phyloP scores from a whole-genome alignment of 1,140 invertebrate genomes.

The Nylanderia fulva region DNA sequence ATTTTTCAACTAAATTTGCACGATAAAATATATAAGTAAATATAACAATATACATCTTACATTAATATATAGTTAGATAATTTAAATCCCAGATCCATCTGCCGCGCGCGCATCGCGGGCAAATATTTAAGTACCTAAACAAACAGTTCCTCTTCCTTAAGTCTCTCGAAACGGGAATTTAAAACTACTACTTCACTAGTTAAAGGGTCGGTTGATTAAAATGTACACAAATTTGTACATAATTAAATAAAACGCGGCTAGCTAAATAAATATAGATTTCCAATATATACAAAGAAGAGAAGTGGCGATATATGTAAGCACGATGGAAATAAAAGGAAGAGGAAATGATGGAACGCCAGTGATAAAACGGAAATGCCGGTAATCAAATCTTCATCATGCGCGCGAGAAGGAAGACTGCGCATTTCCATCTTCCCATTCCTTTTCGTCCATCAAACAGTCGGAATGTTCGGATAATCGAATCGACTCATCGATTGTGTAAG shows the following conservation, averaged over 20 bases:
- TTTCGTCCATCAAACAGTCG: neutral
- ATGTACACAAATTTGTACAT: conserved; percentile 36
- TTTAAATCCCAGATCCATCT: neutral
- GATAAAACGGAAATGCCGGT: conserved; percentile 43
- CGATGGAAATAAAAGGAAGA: conserved; percentile 1
- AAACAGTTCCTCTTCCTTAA: neutral
- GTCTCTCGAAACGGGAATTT: neutral
- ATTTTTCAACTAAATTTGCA: conserved; percentile 6
- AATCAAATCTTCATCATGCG: conserved; percentile 29
- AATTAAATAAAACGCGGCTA: conserved; percentile 76
- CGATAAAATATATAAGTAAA: conserved; percentile 36
- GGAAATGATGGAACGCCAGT: conserved; percentile 13
- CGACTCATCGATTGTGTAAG: conserved; percentile 29
- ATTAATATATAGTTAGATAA: neutral
- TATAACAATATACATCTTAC: conserved; percentile 3
- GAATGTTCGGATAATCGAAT: conserved; percentile 19
- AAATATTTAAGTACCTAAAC: neutral
- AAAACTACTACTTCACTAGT: neutral
- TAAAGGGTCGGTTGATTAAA: conserved; percentile 19
- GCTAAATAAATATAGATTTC: conserved; percentile 75
- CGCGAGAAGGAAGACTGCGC: conserved; percentile 66
- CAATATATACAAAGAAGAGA: conserved; percentile 69
- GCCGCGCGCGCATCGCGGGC: no score
- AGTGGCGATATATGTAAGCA: conserved; percentile 17
- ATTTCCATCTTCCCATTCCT: conserved; percentile 11